phyloP scores from a whole-genome alignment of 2,113 vertebrate genomes.

The Labeo catla region DNA sequence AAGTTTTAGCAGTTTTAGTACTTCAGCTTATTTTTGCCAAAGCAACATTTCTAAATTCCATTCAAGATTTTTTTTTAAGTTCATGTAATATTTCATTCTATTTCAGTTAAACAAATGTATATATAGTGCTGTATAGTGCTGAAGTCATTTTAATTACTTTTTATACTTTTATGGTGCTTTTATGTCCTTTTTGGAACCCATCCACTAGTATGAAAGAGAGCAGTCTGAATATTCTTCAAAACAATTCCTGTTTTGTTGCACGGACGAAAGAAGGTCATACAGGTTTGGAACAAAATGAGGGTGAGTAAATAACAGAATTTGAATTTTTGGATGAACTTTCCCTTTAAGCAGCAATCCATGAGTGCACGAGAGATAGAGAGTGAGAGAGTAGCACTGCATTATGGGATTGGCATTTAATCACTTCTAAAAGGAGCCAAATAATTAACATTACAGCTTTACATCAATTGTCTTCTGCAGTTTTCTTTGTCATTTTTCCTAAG shows the following conservation, averaged over 20 bases:
- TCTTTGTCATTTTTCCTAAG: slow-evolving; percentile 53
- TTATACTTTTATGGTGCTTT: not conserved
- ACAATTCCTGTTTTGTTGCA: not conserved
- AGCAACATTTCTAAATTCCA: not conserved
- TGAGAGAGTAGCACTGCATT: not conserved
- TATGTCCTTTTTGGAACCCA: not conserved
- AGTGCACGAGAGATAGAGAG: not conserved
- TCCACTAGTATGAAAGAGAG: not conserved
- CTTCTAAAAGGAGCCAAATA: slow-evolving; percentile 33
- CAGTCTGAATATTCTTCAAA: not conserved
- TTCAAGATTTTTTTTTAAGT: not conserved
- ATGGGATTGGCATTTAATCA: slow-evolving; percentile 38
- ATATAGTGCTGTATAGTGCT: not conserved
- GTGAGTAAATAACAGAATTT: not conserved
- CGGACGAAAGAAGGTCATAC: not conserved
- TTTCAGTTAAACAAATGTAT: not conserved
- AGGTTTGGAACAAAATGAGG: not conserved
- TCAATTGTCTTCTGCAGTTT: slow-evolving; percentile 45
- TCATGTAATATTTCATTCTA: not conserved
- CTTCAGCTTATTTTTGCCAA: not conserved
- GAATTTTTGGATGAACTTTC: not conserved
- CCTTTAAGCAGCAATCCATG: not conserved
- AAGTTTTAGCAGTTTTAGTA: not conserved
- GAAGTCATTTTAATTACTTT: not conserved
- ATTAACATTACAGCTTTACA: slow-evolving; percentile 51